Evolutionary conservation across 1,140 invertebrate species (phyloP).

Genomic region (Calosoma granatense): DNA sequence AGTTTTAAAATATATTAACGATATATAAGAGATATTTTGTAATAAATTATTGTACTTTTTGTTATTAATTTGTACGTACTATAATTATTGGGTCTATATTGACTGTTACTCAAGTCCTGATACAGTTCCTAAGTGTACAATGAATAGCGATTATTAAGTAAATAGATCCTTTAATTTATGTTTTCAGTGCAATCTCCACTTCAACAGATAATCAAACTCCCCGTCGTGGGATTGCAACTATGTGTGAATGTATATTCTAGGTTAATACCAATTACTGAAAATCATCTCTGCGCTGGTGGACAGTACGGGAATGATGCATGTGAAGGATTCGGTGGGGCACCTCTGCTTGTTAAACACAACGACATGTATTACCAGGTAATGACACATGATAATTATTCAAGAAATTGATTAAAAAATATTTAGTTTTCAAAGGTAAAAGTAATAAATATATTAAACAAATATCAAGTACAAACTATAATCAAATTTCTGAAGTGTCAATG

Average conservation of each 20-base stretch:
- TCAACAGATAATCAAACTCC: constrained; percentile 43
- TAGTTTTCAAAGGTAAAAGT: constrained; percentile 11
- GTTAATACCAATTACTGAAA: constrained; percentile 44
- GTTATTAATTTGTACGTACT: too few relatives aligned
- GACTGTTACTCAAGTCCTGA: too few relatives aligned
- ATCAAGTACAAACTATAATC: too few relatives aligned
- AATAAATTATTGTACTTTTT: too few relatives aligned
- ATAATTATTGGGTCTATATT: too few relatives aligned
- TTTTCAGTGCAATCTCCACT: constrained; percentile 27
- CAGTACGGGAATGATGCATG: constrained; percentile 54
- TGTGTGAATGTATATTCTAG: constrained; percentile 43
- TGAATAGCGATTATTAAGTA: too few relatives aligned
- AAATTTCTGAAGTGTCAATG: constrained; percentile 7
- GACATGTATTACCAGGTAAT: constrained; percentile 49
- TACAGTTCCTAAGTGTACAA: too few relatives aligned
- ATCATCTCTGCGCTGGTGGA: constrained; percentile 57
- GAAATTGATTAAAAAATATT: too few relatives aligned
- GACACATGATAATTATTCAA: too few relatives aligned
- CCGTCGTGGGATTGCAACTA: constrained; percentile 38
- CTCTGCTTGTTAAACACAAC: constrained; percentile 45
- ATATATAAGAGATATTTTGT: too few relatives aligned
- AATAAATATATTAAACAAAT: constrained; percentile 15
- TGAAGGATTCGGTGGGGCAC: constrained; percentile 58
- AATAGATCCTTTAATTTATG: constrained; percentile 29
- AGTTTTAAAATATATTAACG: too few relatives aligned